Conservation (phyloP, 2,113 vertebrate genomes). For the Actenoides lindsayi region DNA sequence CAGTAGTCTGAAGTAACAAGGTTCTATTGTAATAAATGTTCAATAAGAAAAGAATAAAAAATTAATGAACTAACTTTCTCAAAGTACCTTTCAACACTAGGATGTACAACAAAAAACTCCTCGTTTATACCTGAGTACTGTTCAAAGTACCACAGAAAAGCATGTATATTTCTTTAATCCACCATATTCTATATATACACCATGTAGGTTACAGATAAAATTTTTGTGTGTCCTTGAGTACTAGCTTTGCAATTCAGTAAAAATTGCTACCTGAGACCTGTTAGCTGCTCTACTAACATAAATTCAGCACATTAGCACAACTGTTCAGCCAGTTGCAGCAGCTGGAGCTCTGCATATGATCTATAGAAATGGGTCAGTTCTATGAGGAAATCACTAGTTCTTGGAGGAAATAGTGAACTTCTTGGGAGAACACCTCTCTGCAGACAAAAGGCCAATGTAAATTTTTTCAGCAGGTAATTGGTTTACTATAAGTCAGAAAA, state of each 20-base stretch:
- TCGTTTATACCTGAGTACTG: not conserved
- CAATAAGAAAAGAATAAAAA: not conserved
- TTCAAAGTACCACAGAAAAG: not conserved
- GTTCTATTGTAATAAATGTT: not conserved
- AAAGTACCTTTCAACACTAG: not conserved
- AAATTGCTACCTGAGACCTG: not conserved
- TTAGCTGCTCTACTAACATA: not conserved
- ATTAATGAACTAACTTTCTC: not conserved
- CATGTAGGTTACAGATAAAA: rapidly evolving
- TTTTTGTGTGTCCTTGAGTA: not conserved
- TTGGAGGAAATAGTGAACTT: not conserved
- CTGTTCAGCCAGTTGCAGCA: not conserved
- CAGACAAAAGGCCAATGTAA: rapidly evolving
- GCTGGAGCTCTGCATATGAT: not conserved
- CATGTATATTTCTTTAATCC: not conserved
- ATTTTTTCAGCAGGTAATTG: not conserved
- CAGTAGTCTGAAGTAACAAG: not conserved
- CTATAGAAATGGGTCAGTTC: not conserved
- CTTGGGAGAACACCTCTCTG: not conserved
- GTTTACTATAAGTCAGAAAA: not conserved
- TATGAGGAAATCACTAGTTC: not conserved
- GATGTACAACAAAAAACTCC: not conserved
- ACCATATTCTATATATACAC: not conserved
- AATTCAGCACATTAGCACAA: not conserved
- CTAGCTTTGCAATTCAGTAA: not conserved